Conservation (phyloP, 2,888 invertebrate species). For the Abrostola triplasia region DNA sequence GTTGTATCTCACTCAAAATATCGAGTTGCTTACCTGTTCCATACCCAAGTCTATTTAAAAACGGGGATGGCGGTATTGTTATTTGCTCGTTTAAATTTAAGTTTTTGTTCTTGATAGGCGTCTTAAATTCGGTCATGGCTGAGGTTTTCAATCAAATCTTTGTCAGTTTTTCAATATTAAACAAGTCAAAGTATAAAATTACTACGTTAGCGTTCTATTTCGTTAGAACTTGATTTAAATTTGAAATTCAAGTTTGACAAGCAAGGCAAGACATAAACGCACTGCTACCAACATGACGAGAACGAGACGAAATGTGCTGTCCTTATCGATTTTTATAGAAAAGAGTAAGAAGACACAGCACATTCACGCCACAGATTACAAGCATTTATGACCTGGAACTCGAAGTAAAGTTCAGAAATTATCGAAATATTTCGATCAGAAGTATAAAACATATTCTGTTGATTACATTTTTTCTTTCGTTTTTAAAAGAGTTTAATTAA, state of each 20-base stretch:
- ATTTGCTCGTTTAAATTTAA: constrained; percentile 69
- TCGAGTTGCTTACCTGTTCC: constrained; percentile 89
- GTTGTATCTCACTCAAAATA: not conserved
- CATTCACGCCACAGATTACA: not conserved
- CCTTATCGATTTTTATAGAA: not conserved
- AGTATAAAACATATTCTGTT: not conserved
- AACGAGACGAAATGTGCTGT: not conserved
- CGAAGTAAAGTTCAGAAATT: no score
- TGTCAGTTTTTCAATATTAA: not conserved
- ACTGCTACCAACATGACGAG: constrained; percentile 17
- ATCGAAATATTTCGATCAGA: constrained; percentile 10
- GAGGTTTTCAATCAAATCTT: constrained; percentile 12
- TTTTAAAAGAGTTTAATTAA: no score
- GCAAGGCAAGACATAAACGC: constrained; percentile 1
- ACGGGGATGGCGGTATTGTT: constrained; percentile 92
- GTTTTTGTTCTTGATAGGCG: constrained; percentile 77
- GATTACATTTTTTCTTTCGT: no score
- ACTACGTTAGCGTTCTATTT: no score
- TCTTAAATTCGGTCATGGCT: constrained; percentile 76
- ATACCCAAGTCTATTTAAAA: constrained; percentile 91
- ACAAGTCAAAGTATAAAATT: not conserved
- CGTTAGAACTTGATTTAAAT: not conserved
- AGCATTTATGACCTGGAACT: no score
- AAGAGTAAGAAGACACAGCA: constrained; percentile 8
- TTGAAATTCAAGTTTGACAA: constrained; percentile 8